These are phyloP conservation scores for Saguinus midas DNA, from an alignment of 2,113 vertebrate genomes.

Conservation along the genomic window DNA sequence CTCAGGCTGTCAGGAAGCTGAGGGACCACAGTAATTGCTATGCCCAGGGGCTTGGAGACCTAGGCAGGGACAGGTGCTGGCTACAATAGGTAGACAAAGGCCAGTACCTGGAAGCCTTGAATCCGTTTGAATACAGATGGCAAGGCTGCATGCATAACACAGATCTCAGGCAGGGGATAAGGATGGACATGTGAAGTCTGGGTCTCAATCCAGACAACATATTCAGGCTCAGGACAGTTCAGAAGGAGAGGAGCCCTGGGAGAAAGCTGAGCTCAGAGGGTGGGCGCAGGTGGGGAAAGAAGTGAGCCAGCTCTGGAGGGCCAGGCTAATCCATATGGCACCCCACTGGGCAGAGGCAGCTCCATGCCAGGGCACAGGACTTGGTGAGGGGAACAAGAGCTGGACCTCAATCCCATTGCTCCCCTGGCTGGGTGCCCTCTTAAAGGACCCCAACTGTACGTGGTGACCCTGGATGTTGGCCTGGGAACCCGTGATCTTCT, in stretches of 20 bases:
- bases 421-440: background rate
- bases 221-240: background rate
- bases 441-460: background rate
- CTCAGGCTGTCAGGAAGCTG: background rate
- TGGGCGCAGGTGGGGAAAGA: background rate
- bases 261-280: background rate
- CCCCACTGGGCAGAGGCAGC: background rate
- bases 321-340: background rate
- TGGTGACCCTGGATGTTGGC: background rate
- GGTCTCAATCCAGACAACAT: background rate
- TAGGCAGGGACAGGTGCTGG: background rate
- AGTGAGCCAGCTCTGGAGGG: background rate
- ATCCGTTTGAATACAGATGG: background rate
- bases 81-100: background rate
- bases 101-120: background rate
- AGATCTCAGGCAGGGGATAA: background rate
- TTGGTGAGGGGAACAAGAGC: background rate
- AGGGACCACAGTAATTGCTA: background rate
- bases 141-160: background rate
- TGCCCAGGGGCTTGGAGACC: background rate
- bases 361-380: background rate
- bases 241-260: background rate
- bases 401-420: background rate
- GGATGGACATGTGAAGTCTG: background rate
- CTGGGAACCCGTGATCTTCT: background rate